Evolutionary conservation across 2,888 invertebrate genomes (phyloP).

Genomic region (Cerceris rybyensis): DNA sequence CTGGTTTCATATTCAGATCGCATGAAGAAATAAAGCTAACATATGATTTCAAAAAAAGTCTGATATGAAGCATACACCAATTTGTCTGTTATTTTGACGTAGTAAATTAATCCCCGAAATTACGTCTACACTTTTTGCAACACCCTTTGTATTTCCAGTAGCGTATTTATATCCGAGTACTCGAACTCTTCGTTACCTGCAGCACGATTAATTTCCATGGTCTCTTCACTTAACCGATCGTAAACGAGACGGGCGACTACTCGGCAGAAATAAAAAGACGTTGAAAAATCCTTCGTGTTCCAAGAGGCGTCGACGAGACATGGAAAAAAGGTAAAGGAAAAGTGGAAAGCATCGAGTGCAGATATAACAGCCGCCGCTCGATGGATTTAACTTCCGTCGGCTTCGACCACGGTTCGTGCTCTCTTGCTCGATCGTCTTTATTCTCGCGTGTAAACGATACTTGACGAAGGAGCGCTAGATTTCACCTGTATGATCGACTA

Average conservation of each 20-base stretch:
- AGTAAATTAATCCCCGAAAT: background rate
- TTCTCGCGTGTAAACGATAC: constrained; percentile 50
- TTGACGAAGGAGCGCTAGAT: constrained; percentile 53
- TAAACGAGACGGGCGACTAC: constrained; percentile 49
- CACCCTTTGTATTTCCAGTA: background rate
- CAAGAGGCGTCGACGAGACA: constrained; percentile 45
- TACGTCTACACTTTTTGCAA: background rate
- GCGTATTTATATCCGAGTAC: constrained; percentile 11
- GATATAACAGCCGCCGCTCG: constrained; percentile 23
- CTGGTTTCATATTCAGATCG: no score
- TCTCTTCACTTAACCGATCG: constrained; percentile 49
- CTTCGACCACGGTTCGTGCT: constrained; percentile 10
- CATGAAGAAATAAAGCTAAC: no score
- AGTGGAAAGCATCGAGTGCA: constrained; percentile 14
- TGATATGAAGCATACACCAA: no score
- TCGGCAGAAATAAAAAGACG: constrained; percentile 34
- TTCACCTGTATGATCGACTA: constrained; percentile 31
- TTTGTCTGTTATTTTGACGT: background rate
- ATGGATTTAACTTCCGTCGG: no score
- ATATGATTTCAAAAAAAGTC: no score
- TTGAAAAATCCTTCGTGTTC: constrained; percentile 31
- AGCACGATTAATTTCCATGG: constrained; percentile 61
- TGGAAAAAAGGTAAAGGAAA: constrained; percentile 25
- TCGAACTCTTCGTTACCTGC: constrained; percentile 51
- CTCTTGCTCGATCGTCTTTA: constrained; percentile 52